A percentile compares a stretch with the other conserved stretches of the same genome.
Evolutionary conservation across 2,797 vertebrate species (phyloP).

Genomic region (Phyllotis vaccarum): DNA sequence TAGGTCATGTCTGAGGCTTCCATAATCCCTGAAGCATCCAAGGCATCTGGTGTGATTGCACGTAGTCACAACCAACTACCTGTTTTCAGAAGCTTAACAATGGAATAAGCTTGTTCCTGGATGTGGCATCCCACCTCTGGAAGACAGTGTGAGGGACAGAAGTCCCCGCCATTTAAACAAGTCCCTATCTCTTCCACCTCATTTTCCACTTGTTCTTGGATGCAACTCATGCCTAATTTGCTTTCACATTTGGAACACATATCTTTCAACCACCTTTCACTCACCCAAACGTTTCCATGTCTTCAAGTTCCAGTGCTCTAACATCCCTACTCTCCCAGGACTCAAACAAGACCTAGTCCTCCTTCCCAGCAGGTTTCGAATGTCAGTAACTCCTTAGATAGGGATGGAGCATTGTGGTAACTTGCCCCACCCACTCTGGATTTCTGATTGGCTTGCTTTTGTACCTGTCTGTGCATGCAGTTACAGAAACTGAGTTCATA

Average conservation of each 20-base stretch:
- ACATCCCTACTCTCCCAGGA: conserved; percentile 5
- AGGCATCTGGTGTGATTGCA: too few relatives aligned
- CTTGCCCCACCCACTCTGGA: background rate
- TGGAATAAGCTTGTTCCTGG: background rate
- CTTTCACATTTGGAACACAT: conserved; percentile 11
- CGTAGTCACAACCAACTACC: background rate
- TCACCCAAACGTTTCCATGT: background rate
- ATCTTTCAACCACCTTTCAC: background rate
- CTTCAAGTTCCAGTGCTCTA: background rate
- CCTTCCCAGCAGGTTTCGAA: background rate
- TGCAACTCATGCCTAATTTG: background rate
- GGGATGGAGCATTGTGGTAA: too few relatives aligned
- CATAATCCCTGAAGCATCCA: background rate
- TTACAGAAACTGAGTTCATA: background rate
- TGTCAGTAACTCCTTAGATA: background rate
- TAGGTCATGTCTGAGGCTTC: background rate
- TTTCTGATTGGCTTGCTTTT: background rate
- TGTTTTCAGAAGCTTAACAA: background rate
- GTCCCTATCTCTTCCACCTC: background rate
- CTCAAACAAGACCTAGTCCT: background rate
- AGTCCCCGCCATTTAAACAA: background rate
- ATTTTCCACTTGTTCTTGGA: background rate
- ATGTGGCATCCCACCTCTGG: background rate
- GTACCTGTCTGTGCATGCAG: background rate
- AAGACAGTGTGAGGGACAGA: background rate